Evolutionary conservation across 2,113 vertebrate species (phyloP).

Genomic region (Diglossa brunneiventris): DNA sequence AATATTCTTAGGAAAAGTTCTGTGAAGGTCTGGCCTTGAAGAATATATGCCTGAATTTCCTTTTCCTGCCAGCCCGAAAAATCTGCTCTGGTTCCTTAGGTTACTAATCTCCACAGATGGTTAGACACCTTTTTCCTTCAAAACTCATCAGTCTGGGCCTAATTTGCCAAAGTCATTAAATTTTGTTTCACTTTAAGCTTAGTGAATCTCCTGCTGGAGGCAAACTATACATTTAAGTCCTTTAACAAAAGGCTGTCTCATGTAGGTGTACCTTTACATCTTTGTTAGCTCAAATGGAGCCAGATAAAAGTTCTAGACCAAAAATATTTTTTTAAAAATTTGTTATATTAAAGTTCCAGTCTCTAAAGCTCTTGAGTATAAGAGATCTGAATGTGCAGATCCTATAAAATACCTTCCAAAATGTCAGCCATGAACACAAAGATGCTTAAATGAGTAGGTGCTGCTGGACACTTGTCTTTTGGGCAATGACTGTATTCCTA

Average conservation of each 20-base stretch:
- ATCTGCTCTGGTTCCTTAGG: not conserved
- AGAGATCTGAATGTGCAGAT: not conserved
- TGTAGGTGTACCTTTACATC: not conserved
- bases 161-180: not conserved
- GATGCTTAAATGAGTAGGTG: not conserved
- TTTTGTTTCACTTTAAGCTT: not conserved
- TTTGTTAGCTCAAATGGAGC: not conserved
- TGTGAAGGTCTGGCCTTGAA: not conserved
- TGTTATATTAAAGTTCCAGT: not conserved
- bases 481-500: not conserved
- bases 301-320: not conserved
- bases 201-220: not conserved
- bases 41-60: not conserved
- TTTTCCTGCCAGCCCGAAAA: not conserved
- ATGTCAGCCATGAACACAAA: not conserved
- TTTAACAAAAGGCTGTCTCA: not conserved
- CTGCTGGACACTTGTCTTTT: not conserved
- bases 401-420: not conserved
- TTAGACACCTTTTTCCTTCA: not conserved
- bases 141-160: not conserved
- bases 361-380: not conserved
- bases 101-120: not conserved
- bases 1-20: not conserved
- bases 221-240: not conserved
- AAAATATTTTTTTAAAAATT: not conserved